Evolutionary conservation across 2,113 vertebrate species (phyloP), one percentile per base, ranked within the genome.

Genomic region (Nematolebias whitei): DNA sequence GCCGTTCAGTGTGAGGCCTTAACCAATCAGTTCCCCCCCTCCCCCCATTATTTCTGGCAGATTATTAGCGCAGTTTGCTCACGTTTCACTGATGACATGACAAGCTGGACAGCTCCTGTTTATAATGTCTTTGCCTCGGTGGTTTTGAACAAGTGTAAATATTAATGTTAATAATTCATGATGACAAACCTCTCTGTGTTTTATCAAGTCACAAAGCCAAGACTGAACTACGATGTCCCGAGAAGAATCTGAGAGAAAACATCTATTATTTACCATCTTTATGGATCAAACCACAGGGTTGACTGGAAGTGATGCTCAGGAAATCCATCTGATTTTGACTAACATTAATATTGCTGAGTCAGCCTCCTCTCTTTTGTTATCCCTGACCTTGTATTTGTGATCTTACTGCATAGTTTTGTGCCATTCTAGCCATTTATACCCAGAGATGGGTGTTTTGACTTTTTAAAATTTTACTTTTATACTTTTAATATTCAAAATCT

Each of bases 41-140:
- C 5, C 32, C 71, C 88, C 24, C 35, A 85, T 91, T 86, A 88
- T 78, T 87, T 50, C 87, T 82, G 71, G 24, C 44, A 14, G 50
- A 29, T 76, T 72, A 87, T 69, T 71, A 80, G 87, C 52, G 77
- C 60, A 57, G 59, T 69, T 62, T 41, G 57, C 58, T 77, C 39
- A 66, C 85, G 48, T 75, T 87, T 87, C 78, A 82, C 84, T 77
- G 52, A 87, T 67, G 61, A 48, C 20, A 39, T 44, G 12, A 45
- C 44, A 9, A 49, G 70, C 40, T 47, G 29, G 40, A 23, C 50
- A 54, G 52, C 59, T 60, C 14, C 63, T 65, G 62, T 63, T 63
- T 74, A 59, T n/a, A n/a, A n/a, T n/a, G n/a, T n/a, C n/a, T n/a
- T n/a, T n/a, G 40, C 57, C 52, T 60, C 29, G 43, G 7, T 47